These are phyloP conservation scores for Anaspis maculata DNA, from an alignment of 2,888 invertebrate genomes.

Conservation along the genomic window DNA sequence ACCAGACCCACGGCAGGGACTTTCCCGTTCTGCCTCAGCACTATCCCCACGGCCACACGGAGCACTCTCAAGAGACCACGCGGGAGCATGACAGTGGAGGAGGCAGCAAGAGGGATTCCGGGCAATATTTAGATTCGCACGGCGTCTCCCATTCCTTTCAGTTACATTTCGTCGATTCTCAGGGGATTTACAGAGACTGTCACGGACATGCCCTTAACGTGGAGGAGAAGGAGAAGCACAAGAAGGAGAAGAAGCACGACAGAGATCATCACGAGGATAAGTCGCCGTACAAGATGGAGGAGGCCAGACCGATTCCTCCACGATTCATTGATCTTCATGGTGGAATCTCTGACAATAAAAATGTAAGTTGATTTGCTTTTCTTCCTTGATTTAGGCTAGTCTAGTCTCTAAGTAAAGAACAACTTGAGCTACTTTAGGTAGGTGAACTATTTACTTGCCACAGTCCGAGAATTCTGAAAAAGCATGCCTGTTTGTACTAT, in stretches of 20 bases:
- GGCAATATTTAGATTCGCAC: constrained; percentile 37
- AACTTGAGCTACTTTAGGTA: no score
- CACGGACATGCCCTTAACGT: constrained; percentile 35
- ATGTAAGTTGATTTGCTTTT: constrained; percentile 27
- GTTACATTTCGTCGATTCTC: constrained; percentile 39
- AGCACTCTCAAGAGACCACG: constrained; percentile 20
- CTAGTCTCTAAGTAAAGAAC: not conserved
- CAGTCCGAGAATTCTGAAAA: no score
- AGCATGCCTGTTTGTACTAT: no score
- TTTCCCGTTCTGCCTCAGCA: constrained; percentile 34
- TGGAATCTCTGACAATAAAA: constrained; percentile 36
- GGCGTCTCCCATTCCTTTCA: constrained; percentile 37
- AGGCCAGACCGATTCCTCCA: constrained; percentile 33
- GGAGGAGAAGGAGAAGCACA: constrained; percentile 14
- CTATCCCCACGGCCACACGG: constrained; percentile 13
- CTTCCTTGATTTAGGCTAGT: not conserved
- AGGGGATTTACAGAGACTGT: constrained; percentile 37
- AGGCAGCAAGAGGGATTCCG: constrained; percentile 27
- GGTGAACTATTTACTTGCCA: no score
- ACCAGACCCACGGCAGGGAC: constrained; percentile 21
- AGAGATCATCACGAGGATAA: constrained; percentile 22
- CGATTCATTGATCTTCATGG: constrained; percentile 38
- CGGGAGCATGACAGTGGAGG: constrained; percentile 18
- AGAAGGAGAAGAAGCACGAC: constrained; percentile 13
- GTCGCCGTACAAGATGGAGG: constrained; percentile 20